These are phyloP conservation scores for Steatocranus sp. DNA, from an alignment of 2,797 vertebrate species.

Conservation along the genomic window DNA sequence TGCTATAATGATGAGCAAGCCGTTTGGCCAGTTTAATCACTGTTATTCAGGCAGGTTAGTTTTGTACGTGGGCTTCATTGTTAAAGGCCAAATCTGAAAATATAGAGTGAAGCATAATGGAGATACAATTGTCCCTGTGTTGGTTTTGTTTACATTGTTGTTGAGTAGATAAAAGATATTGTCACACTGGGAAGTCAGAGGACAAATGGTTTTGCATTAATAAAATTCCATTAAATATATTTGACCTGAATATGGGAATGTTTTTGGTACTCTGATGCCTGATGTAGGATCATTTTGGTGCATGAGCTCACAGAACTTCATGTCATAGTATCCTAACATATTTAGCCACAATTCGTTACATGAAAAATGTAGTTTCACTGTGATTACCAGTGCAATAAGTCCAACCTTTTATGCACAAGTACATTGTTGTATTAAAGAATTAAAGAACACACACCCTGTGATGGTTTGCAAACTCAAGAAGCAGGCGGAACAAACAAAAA, in stretches of 20 bases:
- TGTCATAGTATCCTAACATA: neutral
- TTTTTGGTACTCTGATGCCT: neutral
- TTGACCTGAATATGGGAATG: neutral
- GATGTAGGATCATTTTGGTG: neutral
- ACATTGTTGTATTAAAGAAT: neutral
- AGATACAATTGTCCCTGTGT: neutral
- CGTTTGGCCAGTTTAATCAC: conserved; percentile 52
- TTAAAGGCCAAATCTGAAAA: conserved; percentile 43
- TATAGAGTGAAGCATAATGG: neutral
- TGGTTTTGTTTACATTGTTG: conserved; percentile 31
- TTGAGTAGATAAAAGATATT: neutral
- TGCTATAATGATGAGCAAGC: conserved; percentile 60
- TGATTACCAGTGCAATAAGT: neutral
- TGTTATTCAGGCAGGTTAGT: conserved; percentile 49
- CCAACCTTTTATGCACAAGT: neutral
- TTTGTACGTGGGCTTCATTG: conserved; percentile 44
- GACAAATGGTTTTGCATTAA: neutral
- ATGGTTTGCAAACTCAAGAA: neutral
- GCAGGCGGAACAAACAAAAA: neutral
- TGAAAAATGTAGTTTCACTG: neutral
- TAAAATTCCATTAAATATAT: neutral
- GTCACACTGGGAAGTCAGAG: neutral
- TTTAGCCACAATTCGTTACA: neutral
- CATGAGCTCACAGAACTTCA: neutral
- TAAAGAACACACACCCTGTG: neutral